Evolutionary conservation across 2,888 invertebrate species (phyloP).

Genomic region (Rapana venosa): DNA sequence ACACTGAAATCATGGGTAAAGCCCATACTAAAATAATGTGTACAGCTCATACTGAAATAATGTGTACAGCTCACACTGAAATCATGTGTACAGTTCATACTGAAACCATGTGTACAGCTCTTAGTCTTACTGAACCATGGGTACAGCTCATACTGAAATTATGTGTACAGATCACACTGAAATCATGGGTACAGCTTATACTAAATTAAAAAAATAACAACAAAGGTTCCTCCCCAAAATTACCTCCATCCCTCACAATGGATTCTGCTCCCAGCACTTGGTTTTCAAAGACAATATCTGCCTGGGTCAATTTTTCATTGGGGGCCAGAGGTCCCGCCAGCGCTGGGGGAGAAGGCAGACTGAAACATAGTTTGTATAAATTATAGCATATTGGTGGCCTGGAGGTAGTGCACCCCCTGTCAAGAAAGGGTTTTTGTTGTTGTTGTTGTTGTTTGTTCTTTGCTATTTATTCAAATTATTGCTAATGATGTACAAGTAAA

Average conservation of each 20-base stretch:
- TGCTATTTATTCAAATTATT: not conserved
- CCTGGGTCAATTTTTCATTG: slow-evolving; percentile 85
- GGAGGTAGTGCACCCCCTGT: too few species aligned
- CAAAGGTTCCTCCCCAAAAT: not conserved
- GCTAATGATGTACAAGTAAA: not conserved
- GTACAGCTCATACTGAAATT: too few species aligned
- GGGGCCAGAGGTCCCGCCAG: slow-evolving; percentile 83
- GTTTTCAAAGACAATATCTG: slow-evolving; percentile 84
- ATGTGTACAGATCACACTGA: too few species aligned
- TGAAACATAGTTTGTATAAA: slow-evolving; percentile 39
- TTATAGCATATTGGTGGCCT: too few species aligned
- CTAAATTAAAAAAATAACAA: not conserved
- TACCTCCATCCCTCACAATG: slow-evolving; percentile 82
- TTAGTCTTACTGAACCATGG: too few species aligned
- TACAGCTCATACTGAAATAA: slow-evolving; percentile 54
- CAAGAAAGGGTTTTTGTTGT: too few species aligned
- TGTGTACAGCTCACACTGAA: too few species aligned
- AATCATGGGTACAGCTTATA: slow-evolving; percentile 56
- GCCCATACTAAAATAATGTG: not conserved
- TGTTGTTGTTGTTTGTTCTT: not conserved
- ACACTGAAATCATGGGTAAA: too few species aligned
- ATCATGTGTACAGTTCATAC: too few species aligned
- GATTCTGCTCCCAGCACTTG: slow-evolving; percentile 90
- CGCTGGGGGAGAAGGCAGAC: slow-evolving; percentile 62
- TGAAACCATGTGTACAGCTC: too few species aligned